Base-by-base conservation (phyloP, 2,113 vertebrate genomes). In the Leptosomus discolor region DNA sequence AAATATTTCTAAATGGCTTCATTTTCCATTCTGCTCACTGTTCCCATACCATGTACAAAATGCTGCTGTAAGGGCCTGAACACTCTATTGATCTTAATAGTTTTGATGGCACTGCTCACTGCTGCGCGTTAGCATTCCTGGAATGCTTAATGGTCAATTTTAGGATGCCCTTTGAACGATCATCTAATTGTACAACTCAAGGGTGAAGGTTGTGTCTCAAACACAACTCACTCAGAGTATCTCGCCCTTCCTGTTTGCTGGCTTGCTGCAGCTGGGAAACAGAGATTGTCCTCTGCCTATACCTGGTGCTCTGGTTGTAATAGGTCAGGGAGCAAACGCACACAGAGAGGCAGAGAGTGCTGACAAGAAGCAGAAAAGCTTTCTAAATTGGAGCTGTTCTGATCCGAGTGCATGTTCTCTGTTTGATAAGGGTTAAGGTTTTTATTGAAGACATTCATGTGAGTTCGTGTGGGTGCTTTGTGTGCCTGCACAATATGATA, bases 341-440 rank as follows among this genome's bases (percentile, higher is more conserved):
- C 1, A 21, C 0, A 3, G 39, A 50, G 51, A 74, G 13, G n/a
- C 65, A 22, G n/a, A 67, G 8, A 63, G 50, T 9, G 8, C 24
- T 56, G 65, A n/a, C 11, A 18, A 71, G 69, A 36, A 81, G 57
- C 12, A 63, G 76, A 51, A 54, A 37, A 48, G 10, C 63, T 73
- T 88, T 64, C 54, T 61, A 27, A 85, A 50, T 3, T 53, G 53
- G 41, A 91, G 36, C 16, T 87, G n/a, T 27, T 85, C 36, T 3
- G 9, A n/a, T 68, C 51, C 0, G 0, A 17, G 36, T 41, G 23
- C 2, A 1, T 11, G 19, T 30, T 56, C 69, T 63, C 73, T 80
- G 32, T 75, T 88, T 77, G 87, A 46, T 69, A 91, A 79, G 84
- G 37, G 65, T 83, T 91, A 79, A 79, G 70, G 39, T 69, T 95